Conservation (phyloP, 2,888 invertebrate species). For the Tinea pellionella region DNA sequence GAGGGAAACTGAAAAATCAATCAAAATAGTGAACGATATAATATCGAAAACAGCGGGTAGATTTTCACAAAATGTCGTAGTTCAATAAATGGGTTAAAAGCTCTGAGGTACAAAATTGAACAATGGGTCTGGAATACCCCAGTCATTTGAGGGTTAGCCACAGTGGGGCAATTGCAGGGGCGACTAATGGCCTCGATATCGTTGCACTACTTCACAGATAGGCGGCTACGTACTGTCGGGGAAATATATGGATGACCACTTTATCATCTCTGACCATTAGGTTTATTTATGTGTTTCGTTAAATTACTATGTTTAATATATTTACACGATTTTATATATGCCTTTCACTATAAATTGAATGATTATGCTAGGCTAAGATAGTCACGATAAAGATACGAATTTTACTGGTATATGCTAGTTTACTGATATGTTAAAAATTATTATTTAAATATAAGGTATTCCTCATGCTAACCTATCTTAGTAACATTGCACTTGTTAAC, state of each 20-base stretch:
- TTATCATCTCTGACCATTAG: not conserved
- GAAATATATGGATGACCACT: not conserved
- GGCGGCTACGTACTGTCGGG: not conserved
- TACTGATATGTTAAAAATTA: too few species aligned
- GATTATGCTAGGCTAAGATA: too few species aligned
- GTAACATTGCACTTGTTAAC: too few species aligned
- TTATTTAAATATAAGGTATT: too few species aligned
- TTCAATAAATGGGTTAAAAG: conserved; percentile 11
- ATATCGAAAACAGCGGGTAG: not conserved
- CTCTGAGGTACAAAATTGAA: conserved; percentile 1
- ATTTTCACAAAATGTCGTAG: not conserved
- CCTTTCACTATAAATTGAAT: too few species aligned
- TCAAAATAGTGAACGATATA: not conserved
- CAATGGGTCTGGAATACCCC: conserved; percentile 1
- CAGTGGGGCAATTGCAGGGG: not conserved
- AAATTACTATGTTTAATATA: too few species aligned
- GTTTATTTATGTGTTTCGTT: too few species aligned
- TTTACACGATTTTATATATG: too few species aligned
- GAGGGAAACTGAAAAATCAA: not conserved
- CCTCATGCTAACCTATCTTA: too few species aligned
- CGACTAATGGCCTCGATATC: conserved; percentile 10
- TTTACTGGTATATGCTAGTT: too few species aligned
- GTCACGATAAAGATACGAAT: too few species aligned
- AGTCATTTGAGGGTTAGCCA: conserved; percentile 8
- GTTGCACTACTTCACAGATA: conserved; percentile 4